These are phyloP conservation scores for Habrosyne pyritoides DNA, from an alignment of 2,888 invertebrate species.

Conservation along the genomic window DNA sequence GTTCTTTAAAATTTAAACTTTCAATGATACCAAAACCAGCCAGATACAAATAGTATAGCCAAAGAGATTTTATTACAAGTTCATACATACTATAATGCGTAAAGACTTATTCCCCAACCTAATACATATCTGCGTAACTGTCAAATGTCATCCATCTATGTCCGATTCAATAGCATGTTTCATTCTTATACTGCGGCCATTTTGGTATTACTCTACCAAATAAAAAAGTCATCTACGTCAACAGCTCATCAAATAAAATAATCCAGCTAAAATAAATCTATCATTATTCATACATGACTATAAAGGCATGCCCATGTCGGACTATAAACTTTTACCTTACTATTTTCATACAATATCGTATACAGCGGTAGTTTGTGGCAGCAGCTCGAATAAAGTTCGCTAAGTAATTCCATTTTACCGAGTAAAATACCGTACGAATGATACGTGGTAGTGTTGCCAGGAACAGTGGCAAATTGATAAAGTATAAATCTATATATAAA, in stretches of 20 bases:
- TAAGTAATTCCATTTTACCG: slow-evolving; percentile 27
- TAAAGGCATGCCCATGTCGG: background rate
- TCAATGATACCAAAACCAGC: too few species aligned
- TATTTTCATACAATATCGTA: slow-evolving; percentile 8
- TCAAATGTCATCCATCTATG: too few species aligned
- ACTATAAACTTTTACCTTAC: background rate
- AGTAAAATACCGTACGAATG: background rate
- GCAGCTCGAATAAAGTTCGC: slow-evolving; percentile 17
- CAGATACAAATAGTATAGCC: too few species aligned
- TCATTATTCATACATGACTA: background rate
- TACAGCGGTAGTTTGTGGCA: slow-evolving; percentile 19
- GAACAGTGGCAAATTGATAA: background rate
- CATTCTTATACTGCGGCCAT: too few species aligned
- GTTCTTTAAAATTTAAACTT: too few species aligned
- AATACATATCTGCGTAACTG: too few species aligned
- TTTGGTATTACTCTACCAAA: background rate
- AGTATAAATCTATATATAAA: background rate
- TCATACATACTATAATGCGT: too few species aligned
- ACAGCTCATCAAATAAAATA: background rate
- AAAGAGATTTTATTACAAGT: too few species aligned
- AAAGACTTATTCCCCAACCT: too few species aligned
- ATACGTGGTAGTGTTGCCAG: slow-evolving; percentile 8
- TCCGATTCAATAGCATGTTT: too few species aligned
- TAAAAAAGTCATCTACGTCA: background rate
- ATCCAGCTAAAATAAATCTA: background rate